Base-by-base conservation (phyloP, 2,888 invertebrate genomes). In the Craniophora ligustri region DNA sequence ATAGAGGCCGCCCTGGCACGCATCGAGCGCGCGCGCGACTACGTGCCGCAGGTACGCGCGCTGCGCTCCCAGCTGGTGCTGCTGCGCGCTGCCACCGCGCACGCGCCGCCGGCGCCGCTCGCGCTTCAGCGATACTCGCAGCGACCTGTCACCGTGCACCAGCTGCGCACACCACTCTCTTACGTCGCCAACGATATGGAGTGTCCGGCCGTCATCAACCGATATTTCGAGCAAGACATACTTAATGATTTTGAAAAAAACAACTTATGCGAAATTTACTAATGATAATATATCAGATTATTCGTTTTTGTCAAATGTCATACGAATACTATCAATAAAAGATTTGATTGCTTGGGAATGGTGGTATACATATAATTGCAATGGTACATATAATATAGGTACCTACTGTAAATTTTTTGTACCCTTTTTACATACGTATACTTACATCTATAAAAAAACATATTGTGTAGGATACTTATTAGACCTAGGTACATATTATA, bases 1-100 rank as follows among this genome's bases (percentile, higher is more conserved):
- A 75, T 88, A 5, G 76, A 84, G 30, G 51, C 76, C 0, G 79
- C 85, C 0, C 79, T 82, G 48, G 59, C 63, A 2, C 75, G 82
- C n/a, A 56, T 85, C 4, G 34, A 48, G 19, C 71, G 76, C 36
- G 68, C 62, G 2, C 67, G 73, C 3, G 23, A 48, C 5, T 75
- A 81, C 48, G 55, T 51, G 8, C 31, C 44, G 1, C 21, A 53
- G 6, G 56, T 60, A 2, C 59, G 45, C 7, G 51, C 61, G n/a
- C 8, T 23, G 2, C 23, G 23, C 23, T 23, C 23, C 23, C 23
- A 23, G 10, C 23, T 23, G 23, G 23, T 86, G 10, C 32, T 79
- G 23, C 49, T 86, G 41, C 76, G 72, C 38, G 44, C 72, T 19
- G 48, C 56, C n/a, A 11, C 42, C 6, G 4, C 19, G 5, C 35